Evolutionary conservation across 2,113 vertebrate species (phyloP).

Genomic region (Myotis yumanensis): DNA sequence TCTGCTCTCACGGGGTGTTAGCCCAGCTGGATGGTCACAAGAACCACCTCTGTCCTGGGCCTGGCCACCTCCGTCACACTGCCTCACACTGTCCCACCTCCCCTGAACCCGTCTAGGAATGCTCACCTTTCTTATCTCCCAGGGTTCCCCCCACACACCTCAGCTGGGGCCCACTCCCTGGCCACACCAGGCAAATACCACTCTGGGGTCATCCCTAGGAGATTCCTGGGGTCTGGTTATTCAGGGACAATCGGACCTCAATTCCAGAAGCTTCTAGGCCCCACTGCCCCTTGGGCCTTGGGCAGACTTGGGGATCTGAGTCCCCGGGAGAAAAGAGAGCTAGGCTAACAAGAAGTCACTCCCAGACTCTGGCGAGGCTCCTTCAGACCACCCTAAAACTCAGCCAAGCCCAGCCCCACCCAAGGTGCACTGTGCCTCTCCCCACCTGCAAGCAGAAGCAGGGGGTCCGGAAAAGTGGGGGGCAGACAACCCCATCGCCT

Average conservation of each 20-base stretch:
- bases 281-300: background rate
- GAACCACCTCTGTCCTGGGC: background rate
- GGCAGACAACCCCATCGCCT: too few relatives aligned
- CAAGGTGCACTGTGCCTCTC: too few relatives aligned
- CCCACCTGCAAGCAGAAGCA: background rate
- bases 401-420: background rate
- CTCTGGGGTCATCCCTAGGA: background rate
- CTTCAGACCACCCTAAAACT: background rate
- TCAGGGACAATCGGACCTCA: background rate
- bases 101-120: background rate
- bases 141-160: background rate
- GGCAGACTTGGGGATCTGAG: background rate
- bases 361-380: background rate
- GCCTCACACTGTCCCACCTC: accelerated
- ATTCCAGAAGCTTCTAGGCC: background rate
- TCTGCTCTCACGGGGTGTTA: too few relatives aligned
- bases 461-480: background rate
- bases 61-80: accelerated
- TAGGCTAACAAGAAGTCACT: background rate
- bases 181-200: background rate
- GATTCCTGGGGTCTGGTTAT: background rate
- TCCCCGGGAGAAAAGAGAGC: background rate
- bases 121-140: background rate
- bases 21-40: background rate
- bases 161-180: background rate